Base-by-base conservation (phyloP, 2,797 vertebrate genomes). In the Poeciliopsis infans region DNA sequence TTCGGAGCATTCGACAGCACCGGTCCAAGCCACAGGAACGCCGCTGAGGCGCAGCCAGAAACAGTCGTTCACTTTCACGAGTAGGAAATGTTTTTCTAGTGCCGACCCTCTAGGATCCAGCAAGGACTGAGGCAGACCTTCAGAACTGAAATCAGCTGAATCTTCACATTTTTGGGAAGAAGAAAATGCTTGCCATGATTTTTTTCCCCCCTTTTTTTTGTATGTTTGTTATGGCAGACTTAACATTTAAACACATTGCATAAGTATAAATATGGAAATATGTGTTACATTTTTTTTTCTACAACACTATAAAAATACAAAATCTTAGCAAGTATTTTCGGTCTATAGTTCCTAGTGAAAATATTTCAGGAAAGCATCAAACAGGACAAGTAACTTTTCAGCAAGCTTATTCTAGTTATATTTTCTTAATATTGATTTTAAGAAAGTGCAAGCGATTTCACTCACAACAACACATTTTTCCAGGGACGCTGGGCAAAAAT, bases 31-130 rank as follows among this genome's bases (percentile, higher is more conserved):
- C 68, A 70, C 68, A 70, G 68, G 68, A 70, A 46, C 68, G 25
- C 68, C 46, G 25, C 25, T 45, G 41, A 43, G 36, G 66, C 23
- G 25, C 66, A 41, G 23, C 39, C 39, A 70, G 41, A 16, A 46
- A 70, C 68, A 70, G 41, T 46, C 41, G 3, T 46, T 45, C 25
- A 45, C 41, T 70, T 70, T 70, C 68, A 70, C 41, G 43, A 45
- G 68, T 70, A 28, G 68, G 68, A 70, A 28, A 46, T 45, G 68
- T 70, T 70, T 70, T 70, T 46, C 41, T 70, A 25, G 7, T 70
- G 25, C 41, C n/a, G 25, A 45, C 13, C 41, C 68, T 70, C 3
- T 28, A n/a, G 41, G n/a, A 28, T 70, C 25, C 41, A 28, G 68
- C 13, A 28, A n/a, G n/a, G 41, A 45, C 25, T 46, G n/a, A 70